Evolutionary conservation across 2,888 invertebrate genomes (phyloP).

Genomic region (Pandemis heparana): DNA sequence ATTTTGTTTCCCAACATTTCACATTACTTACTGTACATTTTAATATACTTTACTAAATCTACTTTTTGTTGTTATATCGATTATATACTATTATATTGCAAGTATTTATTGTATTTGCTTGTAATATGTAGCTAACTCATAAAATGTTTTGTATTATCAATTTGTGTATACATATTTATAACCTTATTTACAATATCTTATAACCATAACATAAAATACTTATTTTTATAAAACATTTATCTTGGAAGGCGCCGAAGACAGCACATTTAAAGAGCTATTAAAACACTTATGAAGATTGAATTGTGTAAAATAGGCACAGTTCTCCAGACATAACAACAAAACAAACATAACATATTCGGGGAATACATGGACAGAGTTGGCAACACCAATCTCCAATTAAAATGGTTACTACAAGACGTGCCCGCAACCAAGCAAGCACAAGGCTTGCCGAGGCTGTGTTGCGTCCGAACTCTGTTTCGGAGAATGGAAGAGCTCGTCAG

Average conservation of each 20-base stretch:
- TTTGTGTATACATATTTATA: slow-evolving; percentile 44
- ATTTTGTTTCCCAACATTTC: not conserved
- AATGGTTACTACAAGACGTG: slow-evolving; percentile 78
- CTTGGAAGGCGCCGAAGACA: slow-evolving; percentile 49
- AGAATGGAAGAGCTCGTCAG: slow-evolving; percentile 76
- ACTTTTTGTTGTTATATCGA: not conserved
- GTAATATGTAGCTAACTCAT: slow-evolving; percentile 17
- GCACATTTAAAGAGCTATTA: slow-evolving; percentile 34
- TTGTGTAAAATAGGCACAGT: slow-evolving; percentile 16
- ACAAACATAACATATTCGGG: slow-evolving; percentile 44
- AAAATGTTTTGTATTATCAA: not conserved
- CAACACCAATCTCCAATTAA: slow-evolving; percentile 52
- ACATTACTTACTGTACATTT: not conserved
- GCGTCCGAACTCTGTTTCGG: slow-evolving; percentile 76
- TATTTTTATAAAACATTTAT: slow-evolving; percentile 49
- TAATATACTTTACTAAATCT: not conserved
- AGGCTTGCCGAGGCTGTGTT: slow-evolving; percentile 62
- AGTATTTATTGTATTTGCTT: slow-evolving; percentile 24
- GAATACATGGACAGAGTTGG: slow-evolving; percentile 49
- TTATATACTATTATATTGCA: slow-evolving; percentile 24
- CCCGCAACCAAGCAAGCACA: slow-evolving; percentile 75
- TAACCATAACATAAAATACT: slow-evolving; percentile 31
- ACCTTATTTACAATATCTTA: slow-evolving; percentile 54
- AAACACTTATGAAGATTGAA: slow-evolving; percentile 24
- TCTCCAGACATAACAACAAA: slow-evolving; percentile 43